Percentiles rank a stretch among this genome's conserved stretches.
These are phyloP conservation scores for Metellina segmentata DNA, from an alignment of 2,888 invertebrate genomes.

Conservation along the genomic window DNA sequence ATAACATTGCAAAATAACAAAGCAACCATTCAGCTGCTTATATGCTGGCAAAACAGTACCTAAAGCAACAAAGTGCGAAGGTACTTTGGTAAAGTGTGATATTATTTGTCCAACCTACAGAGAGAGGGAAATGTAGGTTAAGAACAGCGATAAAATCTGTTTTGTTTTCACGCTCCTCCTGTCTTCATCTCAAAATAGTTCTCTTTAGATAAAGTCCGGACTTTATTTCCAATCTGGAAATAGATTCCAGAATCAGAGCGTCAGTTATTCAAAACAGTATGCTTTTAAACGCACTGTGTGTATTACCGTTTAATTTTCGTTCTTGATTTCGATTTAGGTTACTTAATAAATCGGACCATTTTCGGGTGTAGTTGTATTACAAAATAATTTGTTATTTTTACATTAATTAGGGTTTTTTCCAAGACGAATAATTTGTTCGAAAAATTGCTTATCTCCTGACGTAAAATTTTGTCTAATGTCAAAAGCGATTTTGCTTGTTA, in stretches of 20 bases:
- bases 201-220: not conserved
- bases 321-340: no score
- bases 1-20: no score
- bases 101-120: not conserved
- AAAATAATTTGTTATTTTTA: not conserved
- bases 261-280: not conserved
- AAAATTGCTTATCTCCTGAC: no score
- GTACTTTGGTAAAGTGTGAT: not conserved
- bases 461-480: no score
- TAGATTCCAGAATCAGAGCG: not conserved
- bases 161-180: not conserved
- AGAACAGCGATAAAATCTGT: slow-evolving; percentile 24
- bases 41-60: no score
- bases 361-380: not conserved
- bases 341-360: no score
- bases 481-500: no score
- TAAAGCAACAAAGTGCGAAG: no score
- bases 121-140: slow-evolving; percentile 12
- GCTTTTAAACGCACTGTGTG: no score
- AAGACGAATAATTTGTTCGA: no score
- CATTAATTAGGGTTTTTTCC: not conserved
- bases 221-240: not conserved
- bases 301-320: no score
- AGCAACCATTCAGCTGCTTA: no score
- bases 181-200: not conserved